These are phyloP conservation scores for Platypus cylindrus DNA, from an alignment of 2,888 invertebrate genomes.

Conservation along the genomic window DNA sequence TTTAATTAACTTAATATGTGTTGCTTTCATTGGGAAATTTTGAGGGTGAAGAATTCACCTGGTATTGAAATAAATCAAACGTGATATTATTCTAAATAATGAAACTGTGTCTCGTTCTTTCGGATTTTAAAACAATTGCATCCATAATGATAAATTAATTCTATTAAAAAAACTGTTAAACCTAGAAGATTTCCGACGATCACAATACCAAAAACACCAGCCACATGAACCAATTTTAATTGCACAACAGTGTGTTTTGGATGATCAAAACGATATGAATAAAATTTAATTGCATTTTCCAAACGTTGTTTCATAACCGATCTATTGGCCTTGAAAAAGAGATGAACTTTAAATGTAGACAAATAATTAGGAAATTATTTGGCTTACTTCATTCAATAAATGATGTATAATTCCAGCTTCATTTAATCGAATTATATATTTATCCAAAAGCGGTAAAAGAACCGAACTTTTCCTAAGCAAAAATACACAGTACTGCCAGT, in stretches of 20 bases:
- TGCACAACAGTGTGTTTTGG: constrained; percentile 5
- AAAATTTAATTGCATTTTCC: not conserved
- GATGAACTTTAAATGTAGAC: no score
- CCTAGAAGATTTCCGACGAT: constrained; percentile 7
- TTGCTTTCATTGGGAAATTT: no score
- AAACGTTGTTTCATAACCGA: constrained; percentile 1
- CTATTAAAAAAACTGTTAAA: constrained; percentile 2
- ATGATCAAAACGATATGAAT: not conserved
- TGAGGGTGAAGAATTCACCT: no score
- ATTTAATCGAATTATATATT: constrained; percentile 11
- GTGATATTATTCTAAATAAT: no score
- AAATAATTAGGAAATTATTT: no score
- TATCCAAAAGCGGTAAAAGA: constrained; percentile 40
- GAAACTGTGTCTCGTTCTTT: no score
- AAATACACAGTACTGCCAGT: constrained; percentile 48
- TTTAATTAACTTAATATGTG: no score
- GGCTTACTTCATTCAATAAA: constrained; percentile 6
- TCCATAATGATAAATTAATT: constrained; percentile 3
- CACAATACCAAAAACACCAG: constrained; percentile 21
- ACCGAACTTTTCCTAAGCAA: constrained; percentile 49
- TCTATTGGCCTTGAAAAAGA: constrained; percentile 2
- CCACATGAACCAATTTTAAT: constrained; percentile 19
- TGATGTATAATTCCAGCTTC: constrained; percentile 2
- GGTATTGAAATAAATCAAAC: no score
- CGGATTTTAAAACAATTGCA: constrained; percentile 2